Base-by-base conservation (phyloP, 2,113 vertebrate species). In the Pygoscelis adeliae region DNA sequence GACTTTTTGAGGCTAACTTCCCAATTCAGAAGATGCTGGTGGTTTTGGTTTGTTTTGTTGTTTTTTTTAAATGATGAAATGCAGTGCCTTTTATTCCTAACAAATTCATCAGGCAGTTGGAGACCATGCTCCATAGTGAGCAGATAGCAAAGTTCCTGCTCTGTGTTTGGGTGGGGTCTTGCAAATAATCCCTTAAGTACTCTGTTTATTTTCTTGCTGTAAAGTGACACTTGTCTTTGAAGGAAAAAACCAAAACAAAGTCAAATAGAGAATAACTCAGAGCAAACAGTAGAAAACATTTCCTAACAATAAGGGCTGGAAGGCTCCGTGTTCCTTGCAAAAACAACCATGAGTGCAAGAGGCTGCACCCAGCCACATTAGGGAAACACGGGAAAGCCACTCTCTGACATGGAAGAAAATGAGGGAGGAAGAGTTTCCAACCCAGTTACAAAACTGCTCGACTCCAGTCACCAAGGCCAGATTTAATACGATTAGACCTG, bases 201-300 rank as follows among this genome's bases (percentile, higher is more conserved):
- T 15, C 67, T 90, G 62, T 93, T 92, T 96, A 77, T 85, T 96
- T 94, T 86, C 74, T 80, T 93, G 62, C 82, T 96, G 87, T 79
- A 96, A 96, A 97, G 71, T 1, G 53, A 93, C 74, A 73, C 82
- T 77, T 89, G 84, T 88, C 91, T 96, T 95, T 93, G 89, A 95
- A 95, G 71, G 38, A 36, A 93, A 80, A 92, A 74, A 16, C 0
- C 8, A 84, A 92, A 87, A 36, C 89, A 88, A 96, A 97, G 53
- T 69, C 71, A 96, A 93, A 73, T 36, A 65, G 71, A 93, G 58
- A 90, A 88, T 71, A 94, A 91, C 77, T 83, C 40, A 10, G 62
- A 89, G 62, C 46, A 85, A 95, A 74, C 56, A 84, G 44, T 23
- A 89, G 73, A 85, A 96, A 86, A 86, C 59, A 77, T 94, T 96